Percentiles rank a stretch among this genome's conserved stretches.
These are phyloP conservation scores for Nestor notabilis DNA, from an alignment of 2,113 vertebrate genomes.

Conservation along the genomic window DNA sequence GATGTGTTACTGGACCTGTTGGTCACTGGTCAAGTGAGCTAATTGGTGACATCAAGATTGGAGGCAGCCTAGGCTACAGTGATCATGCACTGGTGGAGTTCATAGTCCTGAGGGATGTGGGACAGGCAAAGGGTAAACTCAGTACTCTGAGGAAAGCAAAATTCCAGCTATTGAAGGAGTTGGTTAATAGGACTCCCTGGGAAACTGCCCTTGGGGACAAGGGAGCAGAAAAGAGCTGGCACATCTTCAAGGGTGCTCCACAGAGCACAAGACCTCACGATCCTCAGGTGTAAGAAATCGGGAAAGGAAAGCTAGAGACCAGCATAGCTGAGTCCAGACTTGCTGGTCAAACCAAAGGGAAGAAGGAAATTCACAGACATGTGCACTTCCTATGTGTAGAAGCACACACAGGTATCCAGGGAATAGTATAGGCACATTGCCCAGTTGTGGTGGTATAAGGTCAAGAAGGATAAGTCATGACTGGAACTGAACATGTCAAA, in stretches of 20 bases:
- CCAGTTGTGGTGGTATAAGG: fast-evolving
- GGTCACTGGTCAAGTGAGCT: neutral
- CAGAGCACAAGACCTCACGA: fast-evolving
- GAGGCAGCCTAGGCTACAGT: neutral
- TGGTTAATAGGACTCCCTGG: neutral
- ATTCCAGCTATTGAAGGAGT: neutral
- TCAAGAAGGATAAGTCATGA: neutral
- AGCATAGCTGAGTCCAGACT: neutral
- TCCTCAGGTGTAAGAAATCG: fast-evolving
- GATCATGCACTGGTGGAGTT: neutral
- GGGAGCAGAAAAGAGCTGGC: neutral
- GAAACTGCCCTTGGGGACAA: neutral
- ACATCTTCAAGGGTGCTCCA: neutral
- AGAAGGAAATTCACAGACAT: neutral
- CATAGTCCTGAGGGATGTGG: neutral
- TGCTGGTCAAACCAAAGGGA: neutral
- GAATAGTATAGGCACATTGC: neutral
- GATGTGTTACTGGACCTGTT: neutral
- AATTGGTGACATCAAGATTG: neutral
- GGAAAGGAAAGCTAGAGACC: neutral
- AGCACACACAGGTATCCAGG: neutral
- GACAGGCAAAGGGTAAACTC: neutral
- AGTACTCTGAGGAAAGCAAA: fast-evolving
- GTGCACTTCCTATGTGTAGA: neutral
- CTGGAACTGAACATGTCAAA: neutral